These are phyloP conservation scores for Drosophila sp. DNA, from an alignment of 1,140 invertebrate genomes.

Conservation along the genomic window DNA sequence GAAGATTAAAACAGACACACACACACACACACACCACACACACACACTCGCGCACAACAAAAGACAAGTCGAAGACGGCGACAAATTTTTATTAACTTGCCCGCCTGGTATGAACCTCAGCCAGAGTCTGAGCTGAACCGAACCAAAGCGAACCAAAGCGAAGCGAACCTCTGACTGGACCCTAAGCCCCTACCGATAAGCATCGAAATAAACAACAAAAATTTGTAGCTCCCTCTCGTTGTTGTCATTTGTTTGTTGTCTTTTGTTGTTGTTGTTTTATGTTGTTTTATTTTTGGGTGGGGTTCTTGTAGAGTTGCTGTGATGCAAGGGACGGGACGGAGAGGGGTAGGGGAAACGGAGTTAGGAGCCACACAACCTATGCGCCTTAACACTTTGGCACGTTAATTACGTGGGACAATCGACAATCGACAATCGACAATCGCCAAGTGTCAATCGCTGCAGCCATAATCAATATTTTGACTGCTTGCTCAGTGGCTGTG, in stretches of 20 bases:
- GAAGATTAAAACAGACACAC: conserved; percentile 77
- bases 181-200: conserved; percentile 54
- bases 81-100: conserved; percentile 81
- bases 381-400: conserved; percentile 80
- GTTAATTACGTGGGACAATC: conserved; percentile 79
- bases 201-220: conserved; percentile 81
- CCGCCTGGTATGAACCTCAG: conserved; percentile 15
- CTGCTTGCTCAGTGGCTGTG: conserved; percentile 33
- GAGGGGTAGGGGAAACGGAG: not conserved
- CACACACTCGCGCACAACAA: conserved; percentile 42
- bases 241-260: conserved; percentile 44
- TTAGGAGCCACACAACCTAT: conserved; percentile 46
- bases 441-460: conserved; percentile 62
- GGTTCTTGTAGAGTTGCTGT: not conserved
- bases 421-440: conserved; percentile 66
- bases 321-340: too few species aligned
- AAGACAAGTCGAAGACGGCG: conserved; percentile 72
- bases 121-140: not conserved
- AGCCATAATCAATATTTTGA: conserved; percentile 81
- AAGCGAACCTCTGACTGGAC: conserved; percentile 3
- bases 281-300: conserved; percentile 1
- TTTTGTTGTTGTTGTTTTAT: conserved; percentile 7
- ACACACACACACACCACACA: conserved; percentile 22
- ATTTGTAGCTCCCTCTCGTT: conserved; percentile 68
- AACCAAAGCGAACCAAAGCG: not conserved